A percentile compares a stretch with the other conserved stretches of the same genome.
phyloP scores from a whole-genome alignment of 2,797 vertebrate genomes.

The Perdix hodgsoniae region DNA sequence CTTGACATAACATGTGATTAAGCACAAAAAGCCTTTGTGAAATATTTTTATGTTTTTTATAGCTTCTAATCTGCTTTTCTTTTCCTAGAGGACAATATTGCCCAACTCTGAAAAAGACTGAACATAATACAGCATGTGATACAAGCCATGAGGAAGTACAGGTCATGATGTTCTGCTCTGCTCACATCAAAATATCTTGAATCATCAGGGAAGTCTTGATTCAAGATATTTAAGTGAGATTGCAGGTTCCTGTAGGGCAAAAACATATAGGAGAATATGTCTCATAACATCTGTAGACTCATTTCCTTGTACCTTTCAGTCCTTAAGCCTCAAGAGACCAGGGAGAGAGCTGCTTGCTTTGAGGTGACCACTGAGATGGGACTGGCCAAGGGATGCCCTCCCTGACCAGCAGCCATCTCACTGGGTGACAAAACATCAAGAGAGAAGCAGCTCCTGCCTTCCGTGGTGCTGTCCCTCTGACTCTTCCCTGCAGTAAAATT shows the following conservation, averaged over 20 bases:
- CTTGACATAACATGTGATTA: neutral
- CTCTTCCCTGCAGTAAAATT: neutral
- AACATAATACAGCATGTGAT: constrained; percentile 16
- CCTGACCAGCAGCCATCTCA: neutral
- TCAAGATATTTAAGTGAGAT: constrained; percentile 13
- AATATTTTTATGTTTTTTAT: constrained; percentile 3
- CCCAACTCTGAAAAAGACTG: constrained; percentile 12
- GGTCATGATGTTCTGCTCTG: neutral
- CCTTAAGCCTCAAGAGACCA: neutral
- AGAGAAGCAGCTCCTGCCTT: neutral
- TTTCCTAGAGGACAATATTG: constrained; percentile 6
- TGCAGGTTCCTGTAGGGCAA: neutral
- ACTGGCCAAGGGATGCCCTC: neutral
- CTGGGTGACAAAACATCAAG: neutral
- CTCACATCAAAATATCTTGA: constrained; percentile 27
- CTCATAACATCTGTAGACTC: neutral
- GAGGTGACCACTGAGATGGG: neutral
- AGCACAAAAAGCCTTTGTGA: constrained; percentile 23
- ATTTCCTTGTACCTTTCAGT: neutral
- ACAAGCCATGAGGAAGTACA: constrained; percentile 11
- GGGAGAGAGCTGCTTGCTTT: neutral
- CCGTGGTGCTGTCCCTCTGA: neutral
- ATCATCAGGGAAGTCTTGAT: neutral
- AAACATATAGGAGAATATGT: neutral
- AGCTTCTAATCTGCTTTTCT: neutral